Conservation (phyloP, 2,797 vertebrate genomes). For the Austrolebias charrua region DNA sequence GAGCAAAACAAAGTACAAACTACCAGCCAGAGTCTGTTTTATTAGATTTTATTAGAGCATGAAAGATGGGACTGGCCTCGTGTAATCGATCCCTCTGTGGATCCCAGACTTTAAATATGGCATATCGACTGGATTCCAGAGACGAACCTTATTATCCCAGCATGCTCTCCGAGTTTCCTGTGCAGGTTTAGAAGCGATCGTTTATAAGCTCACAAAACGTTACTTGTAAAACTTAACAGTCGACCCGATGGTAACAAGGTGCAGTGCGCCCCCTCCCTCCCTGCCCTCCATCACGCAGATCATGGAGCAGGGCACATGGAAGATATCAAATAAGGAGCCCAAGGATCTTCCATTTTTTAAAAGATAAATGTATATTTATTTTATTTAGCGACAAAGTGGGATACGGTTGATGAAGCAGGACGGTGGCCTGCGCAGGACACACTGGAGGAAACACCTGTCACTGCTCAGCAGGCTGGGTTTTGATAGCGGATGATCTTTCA, state of each 20-base stretch:
- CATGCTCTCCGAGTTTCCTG: constrained; percentile 77
- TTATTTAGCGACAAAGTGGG: background rate
- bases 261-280: constrained; percentile 47
- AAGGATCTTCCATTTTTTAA: too few species aligned
- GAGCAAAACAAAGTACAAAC: constrained; percentile 3
- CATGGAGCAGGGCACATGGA: constrained; percentile 69
- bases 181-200: constrained; percentile 76
- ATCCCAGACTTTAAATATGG: constrained; percentile 50
- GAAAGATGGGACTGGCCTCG: constrained; percentile 53
- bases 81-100: constrained; percentile 75
- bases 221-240: constrained; percentile 81
- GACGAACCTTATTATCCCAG: constrained; percentile 72
- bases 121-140: constrained; percentile 75
- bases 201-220: constrained; percentile 83
- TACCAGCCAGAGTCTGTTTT: constrained; percentile 26
- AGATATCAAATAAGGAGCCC: constrained; percentile 52
- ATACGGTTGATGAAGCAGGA: too few species aligned
- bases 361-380: background rate
- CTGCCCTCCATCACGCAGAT: constrained; percentile 47
- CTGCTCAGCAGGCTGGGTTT: too few species aligned
- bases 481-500: background rate
- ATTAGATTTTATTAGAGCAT: constrained; percentile 48
- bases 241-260: constrained; percentile 79
- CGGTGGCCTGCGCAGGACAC: too few species aligned
- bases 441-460: background rate